Conservation (phyloP, 2,113 vertebrate species). For the Coryphaenoides rupestris region DNA sequence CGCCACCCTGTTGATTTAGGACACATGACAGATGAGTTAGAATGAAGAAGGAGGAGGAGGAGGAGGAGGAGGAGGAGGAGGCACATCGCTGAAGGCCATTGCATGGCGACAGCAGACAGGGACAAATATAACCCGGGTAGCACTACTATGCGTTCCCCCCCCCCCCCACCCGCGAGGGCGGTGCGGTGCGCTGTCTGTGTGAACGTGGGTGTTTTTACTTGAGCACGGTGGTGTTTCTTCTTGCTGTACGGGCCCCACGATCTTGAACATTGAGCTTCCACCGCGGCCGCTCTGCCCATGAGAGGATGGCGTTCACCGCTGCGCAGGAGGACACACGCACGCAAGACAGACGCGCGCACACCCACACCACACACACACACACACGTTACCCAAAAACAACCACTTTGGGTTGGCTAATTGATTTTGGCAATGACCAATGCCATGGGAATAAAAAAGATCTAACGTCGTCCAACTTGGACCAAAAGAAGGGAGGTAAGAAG, state of each 20-base stretch:
- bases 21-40: constrained; percentile 35
- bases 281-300: constrained; percentile 90
- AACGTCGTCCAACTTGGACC: too few relatives aligned
- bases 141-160: too few relatives aligned
- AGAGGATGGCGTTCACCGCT: constrained; percentile 94
- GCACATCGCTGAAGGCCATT: neutral
- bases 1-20: constrained; percentile 84
- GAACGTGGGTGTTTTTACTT: constrained; percentile 82
- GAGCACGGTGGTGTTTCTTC: constrained; percentile 86
- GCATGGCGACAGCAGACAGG: neutral
- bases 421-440: too few relatives aligned
- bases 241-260: constrained; percentile 89
- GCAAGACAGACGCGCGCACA: neutral
- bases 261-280: constrained; percentile 93
- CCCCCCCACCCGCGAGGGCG: too few relatives aligned
- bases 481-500: too few relatives aligned
- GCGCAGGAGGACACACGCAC: constrained; percentile 18
- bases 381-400: too few relatives aligned
- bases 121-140: neutral
- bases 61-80: constrained; percentile 10
- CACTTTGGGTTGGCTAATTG: too few relatives aligned
- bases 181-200: neutral
- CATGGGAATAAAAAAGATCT: too few relatives aligned
- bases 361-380: neutral
- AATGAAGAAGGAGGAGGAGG: constrained; percentile 17